A percentile compares a stretch with the other conserved stretches of the same genome.
Evolutionary conservation across 1,140 invertebrate species (phyloP).

Genomic region (Protaetia brevitarsis): DNA sequence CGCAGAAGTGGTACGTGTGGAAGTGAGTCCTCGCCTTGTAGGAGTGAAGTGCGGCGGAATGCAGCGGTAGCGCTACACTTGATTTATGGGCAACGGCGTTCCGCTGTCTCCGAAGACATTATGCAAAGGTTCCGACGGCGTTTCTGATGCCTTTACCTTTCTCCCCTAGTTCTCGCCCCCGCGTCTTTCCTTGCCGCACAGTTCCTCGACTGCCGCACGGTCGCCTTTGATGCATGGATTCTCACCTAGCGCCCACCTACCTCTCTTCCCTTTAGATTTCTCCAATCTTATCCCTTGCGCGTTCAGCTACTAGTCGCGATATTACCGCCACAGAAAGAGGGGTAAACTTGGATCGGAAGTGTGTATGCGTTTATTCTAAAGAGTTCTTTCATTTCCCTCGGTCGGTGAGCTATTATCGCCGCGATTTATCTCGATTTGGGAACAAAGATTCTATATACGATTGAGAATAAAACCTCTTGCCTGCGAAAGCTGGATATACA

Average conservation of each 20-base stretch:
- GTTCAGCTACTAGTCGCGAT: too few species aligned
- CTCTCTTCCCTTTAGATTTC: not conserved
- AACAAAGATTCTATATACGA: too few species aligned
- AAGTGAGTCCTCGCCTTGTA: not conserved
- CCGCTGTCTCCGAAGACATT: slow-evolving; percentile 21
- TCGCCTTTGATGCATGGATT: not conserved
- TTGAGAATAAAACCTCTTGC: too few species aligned
- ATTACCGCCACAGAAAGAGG: too few species aligned
- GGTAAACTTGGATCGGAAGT: too few species aligned
- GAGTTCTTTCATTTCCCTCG: too few species aligned
- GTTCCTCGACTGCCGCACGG: not conserved
- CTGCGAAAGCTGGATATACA: too few species aligned
- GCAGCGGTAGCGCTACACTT: not conserved
- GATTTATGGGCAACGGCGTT: slow-evolving; percentile 20
- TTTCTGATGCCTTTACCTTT: not conserved
- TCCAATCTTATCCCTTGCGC: not conserved
- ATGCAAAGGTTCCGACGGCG: slow-evolving; percentile 17
- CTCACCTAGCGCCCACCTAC: not conserved
- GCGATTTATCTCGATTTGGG: too few species aligned
- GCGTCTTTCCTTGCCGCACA: not conserved
- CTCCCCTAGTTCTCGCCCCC: not conserved
- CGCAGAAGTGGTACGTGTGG: not conserved
- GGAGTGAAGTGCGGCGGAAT: not conserved
- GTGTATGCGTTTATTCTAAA: too few species aligned
- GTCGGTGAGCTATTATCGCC: too few species aligned